Percentiles rank a stretch among this genome's conserved stretches.
Conservation (phyloP, 2,888 invertebrate genomes). For the Heteromurus nitidus region DNA sequence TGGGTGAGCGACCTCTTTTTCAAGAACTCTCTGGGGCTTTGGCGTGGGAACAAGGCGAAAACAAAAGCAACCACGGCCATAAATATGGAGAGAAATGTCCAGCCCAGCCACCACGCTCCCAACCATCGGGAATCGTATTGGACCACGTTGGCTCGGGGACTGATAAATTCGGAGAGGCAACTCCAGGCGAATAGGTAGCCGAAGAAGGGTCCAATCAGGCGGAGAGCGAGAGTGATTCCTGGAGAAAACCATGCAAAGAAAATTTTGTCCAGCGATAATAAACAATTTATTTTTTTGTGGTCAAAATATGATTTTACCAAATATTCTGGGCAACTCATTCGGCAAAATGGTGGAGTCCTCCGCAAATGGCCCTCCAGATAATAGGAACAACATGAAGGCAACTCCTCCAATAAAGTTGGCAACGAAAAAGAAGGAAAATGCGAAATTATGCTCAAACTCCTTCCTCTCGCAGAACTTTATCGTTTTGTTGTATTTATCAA, state of each 20-base stretch:
- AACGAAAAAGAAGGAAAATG: conserved; percentile 80
- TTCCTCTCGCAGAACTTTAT: conserved; percentile 76
- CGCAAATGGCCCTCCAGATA: conserved; percentile 82
- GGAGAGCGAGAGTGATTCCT: conserved; percentile 74
- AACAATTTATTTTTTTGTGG: background rate
- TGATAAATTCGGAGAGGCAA: conserved; percentile 74
- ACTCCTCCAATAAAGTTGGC: conserved; percentile 83
- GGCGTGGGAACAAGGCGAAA: conserved; percentile 83
- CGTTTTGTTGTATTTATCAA: background rate
- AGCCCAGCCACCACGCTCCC: conserved; percentile 79
- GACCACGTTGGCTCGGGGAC: conserved; percentile 74
- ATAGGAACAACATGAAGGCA: conserved; percentile 82
- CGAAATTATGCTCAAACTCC: conserved; percentile 77
- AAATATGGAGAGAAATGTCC: conserved; percentile 74
- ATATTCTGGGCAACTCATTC: conserved; percentile 80
- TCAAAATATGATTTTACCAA: conserved; percentile 76
- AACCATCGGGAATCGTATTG: conserved; percentile 78
- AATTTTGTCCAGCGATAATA: no score
- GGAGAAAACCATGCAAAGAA: background rate
- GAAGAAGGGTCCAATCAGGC: conserved; percentile 75
- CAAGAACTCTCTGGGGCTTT: conserved; percentile 77
- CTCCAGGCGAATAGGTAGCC: conserved; percentile 75
- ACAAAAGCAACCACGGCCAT: conserved; percentile 80
- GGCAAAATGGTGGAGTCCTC: conserved; percentile 82
- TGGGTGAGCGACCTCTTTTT: conserved; percentile 59